Percentiles rank a stretch among this genome's conserved stretches.
Conservation (phyloP, 92 coral and sea anemone genomes). For the Umimayanthus kanabou region DNA sequence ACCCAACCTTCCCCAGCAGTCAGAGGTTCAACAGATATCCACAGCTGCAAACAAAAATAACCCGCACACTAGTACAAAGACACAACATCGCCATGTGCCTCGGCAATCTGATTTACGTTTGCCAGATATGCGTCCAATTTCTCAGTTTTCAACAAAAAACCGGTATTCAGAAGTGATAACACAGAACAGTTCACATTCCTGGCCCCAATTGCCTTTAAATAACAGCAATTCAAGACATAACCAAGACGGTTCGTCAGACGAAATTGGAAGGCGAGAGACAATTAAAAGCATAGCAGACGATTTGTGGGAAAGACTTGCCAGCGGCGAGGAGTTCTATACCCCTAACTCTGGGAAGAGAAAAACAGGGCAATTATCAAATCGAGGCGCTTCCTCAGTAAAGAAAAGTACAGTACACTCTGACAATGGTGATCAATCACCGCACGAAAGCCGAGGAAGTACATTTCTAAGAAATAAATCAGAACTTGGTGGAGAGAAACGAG, state of each 20-base stretch:
- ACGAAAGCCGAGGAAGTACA: not conserved
- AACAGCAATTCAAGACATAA: not conserved
- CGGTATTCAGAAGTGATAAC: not conserved
- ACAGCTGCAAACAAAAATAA: not conserved
- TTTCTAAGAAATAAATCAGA: not conserved
- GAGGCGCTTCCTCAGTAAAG: not conserved
- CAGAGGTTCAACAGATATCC: not conserved
- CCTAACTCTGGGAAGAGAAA: not conserved
- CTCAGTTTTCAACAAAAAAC: not conserved
- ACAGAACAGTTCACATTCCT: not conserved
- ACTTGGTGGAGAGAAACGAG: not conserved
- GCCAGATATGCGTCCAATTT: not conserved
- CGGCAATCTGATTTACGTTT: not conserved
- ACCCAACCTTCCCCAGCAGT: not conserved
- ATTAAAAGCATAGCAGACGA: conserved; percentile 49
- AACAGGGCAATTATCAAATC: not conserved
- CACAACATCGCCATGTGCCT: not conserved
- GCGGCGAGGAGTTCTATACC: conserved; percentile 51
- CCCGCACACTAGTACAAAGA: not conserved
- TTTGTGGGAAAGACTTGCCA: conserved; percentile 46
- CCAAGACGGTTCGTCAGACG: not conserved
- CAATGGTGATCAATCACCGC: not conserved
- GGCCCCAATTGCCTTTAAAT: not conserved
- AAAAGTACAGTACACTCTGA: not conserved
- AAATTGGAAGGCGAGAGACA: conserved; percentile 27